Percentiles rank a stretch among this genome's conserved stretches.
Evolutionary conservation across 1,140 invertebrate genomes (phyloP).

Genomic region (Papilio machaon): DNA sequence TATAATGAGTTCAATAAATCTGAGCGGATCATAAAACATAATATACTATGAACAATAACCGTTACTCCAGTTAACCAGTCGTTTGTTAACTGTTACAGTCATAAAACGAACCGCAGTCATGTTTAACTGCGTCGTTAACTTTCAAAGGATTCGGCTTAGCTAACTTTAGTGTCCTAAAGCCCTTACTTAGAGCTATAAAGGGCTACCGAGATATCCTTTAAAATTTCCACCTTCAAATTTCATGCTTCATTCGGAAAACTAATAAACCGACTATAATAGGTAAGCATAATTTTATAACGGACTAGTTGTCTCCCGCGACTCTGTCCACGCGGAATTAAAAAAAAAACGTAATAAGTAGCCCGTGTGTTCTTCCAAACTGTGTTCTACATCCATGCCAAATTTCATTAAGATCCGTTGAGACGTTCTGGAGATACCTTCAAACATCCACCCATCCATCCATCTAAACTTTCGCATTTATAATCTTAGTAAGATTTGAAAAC

Average conservation of each 20-base stretch:
- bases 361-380: too few relatives aligned
- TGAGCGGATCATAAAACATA: constrained; percentile 9
- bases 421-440: too few relatives aligned
- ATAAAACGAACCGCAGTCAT: constrained; percentile 33
- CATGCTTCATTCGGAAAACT: neutral
- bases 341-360: too few relatives aligned
- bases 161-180: constrained; percentile 37
- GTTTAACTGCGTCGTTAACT: constrained; percentile 37
- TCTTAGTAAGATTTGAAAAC: too few relatives aligned
- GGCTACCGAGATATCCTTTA: constrained; percentile 29
- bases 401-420: too few relatives aligned
- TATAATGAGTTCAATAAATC: constrained; percentile 25
- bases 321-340: too few relatives aligned
- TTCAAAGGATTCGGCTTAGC: constrained; percentile 29
- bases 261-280: neutral
- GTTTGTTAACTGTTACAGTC: constrained; percentile 34
- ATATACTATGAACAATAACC: constrained; percentile 35
- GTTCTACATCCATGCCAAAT: too few relatives aligned
- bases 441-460: too few relatives aligned
- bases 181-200: constrained; percentile 36
- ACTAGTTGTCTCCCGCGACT: too few relatives aligned
- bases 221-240: constrained; percentile 19
- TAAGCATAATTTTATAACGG: constrained; percentile 5
- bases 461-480: too few relatives aligned
- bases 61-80: constrained; percentile 35